phyloP scores from a whole-genome alignment of 1,140 invertebrate genomes.

The Notospermus geniculatus region DNA sequence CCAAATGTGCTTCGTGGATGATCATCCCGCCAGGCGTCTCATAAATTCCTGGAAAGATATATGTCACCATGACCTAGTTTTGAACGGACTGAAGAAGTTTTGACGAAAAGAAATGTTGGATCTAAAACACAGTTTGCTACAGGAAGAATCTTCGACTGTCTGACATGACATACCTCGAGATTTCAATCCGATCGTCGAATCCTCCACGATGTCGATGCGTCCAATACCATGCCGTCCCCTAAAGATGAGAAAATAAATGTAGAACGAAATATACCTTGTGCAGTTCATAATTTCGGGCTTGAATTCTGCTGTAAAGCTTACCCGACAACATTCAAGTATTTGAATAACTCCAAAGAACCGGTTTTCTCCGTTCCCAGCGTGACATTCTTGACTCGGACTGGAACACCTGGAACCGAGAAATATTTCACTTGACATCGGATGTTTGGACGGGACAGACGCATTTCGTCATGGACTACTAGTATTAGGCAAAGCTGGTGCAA shows the following conservation, averaged over 20 bases:
- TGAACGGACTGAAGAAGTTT: no score
- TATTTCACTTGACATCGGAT: no score
- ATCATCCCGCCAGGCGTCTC: slow-evolving; percentile 79
- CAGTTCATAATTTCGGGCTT: neutral
- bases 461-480: no score
- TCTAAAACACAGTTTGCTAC: no score
- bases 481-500: no score
- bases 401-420: slow-evolving; percentile 53
- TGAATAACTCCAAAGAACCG: slow-evolving; percentile 65
- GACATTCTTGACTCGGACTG: slow-evolving; percentile 53
- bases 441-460: no score
- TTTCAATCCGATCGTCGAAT: slow-evolving; percentile 76
- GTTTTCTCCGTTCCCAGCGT: slow-evolving; percentile 41
- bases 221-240: slow-evolving; percentile 68
- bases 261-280: no score
- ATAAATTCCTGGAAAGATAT: slow-evolving; percentile 63
- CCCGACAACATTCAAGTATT: slow-evolving; percentile 71
- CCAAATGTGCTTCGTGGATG: slow-evolving; percentile 69
- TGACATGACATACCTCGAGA: slow-evolving; percentile 37
- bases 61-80: neutral
- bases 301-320: slow-evolving; percentile 27
- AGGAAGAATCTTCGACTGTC: no score
- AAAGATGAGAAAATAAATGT: neutral
- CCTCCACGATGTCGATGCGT: slow-evolving; percentile 78
- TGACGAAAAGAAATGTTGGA: no score